Percentiles rank a stretch among this genome's conserved stretches.
Conservation (phyloP, 2,888 invertebrate genomes). For the Xiphydria camelus region DNA sequence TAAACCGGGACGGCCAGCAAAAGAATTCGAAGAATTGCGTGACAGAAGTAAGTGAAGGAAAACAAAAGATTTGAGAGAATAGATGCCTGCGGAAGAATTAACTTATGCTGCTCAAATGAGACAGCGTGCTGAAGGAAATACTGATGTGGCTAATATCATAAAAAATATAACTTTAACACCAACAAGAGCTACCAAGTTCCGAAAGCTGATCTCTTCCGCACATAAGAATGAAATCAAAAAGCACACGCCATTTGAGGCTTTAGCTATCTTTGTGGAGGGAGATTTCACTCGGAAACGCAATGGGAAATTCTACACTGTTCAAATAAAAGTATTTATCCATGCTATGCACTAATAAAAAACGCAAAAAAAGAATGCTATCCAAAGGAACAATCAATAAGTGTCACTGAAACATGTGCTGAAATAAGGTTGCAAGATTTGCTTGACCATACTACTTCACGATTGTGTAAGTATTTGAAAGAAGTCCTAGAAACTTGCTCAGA, state of each 20-base stretch:
- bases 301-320: constrained; percentile 11
- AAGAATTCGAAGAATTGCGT: constrained; percentile 16
- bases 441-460: constrained; percentile 21
- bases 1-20: too few species aligned
- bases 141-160: constrained; percentile 20
- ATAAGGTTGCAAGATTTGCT: constrained; percentile 17
- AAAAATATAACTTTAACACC: constrained; percentile 22
- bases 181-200: constrained; percentile 4
- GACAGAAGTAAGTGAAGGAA: constrained; percentile 9
- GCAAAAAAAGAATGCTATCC: constrained; percentile 21
- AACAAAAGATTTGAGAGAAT: too few species aligned
- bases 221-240: constrained; percentile 16
- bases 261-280: constrained; percentile 14
- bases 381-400: background rate
- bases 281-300: constrained; percentile 10
- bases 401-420: constrained; percentile 20
- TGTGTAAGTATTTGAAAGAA: constrained; percentile 17
- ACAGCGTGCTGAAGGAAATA: constrained; percentile 16
- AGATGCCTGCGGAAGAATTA: too few species aligned
- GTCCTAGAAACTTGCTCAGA: constrained; percentile 6
- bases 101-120: constrained; percentile 19
- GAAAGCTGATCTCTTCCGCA: constrained; percentile 14
- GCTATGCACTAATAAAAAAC: constrained; percentile 21
- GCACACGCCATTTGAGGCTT: background rate
- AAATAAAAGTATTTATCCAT: constrained; percentile 17